Conservation (phyloP, 2,888 invertebrate species). For the Euphydryas editha region DNA sequence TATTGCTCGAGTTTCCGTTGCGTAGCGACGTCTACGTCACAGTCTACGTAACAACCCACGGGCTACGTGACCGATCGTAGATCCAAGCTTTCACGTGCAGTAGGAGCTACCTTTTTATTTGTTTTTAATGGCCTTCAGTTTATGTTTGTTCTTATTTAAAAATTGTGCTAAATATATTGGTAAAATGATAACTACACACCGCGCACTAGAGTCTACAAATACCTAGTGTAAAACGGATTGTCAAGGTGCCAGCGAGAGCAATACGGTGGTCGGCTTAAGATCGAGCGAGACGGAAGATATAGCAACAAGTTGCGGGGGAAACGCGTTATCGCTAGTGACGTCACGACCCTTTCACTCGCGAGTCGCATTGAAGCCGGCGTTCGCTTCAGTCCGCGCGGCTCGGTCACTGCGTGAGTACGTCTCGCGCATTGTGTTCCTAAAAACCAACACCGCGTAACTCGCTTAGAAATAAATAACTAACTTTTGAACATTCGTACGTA, state of each 20-base stretch:
- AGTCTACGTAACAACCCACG: constrained; percentile 7
- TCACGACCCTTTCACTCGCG: constrained; percentile 81
- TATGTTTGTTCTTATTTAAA: constrained; percentile 20
- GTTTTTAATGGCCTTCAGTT: constrained; percentile 18
- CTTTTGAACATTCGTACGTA: constrained; percentile 45
- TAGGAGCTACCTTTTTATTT: constrained; percentile 11
- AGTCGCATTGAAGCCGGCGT: constrained; percentile 57
- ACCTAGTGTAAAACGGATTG: constrained; percentile 46
- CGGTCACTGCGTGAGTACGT: constrained; percentile 78
- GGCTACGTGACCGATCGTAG: constrained; percentile 7
- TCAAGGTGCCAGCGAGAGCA: constrained; percentile 63
- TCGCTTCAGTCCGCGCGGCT: constrained; percentile 78
- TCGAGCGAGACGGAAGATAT: constrained; percentile 60
- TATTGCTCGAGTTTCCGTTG: constrained; percentile 22
- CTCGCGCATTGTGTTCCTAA: constrained; percentile 72
- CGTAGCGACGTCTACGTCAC: constrained; percentile 36
- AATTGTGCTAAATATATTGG: constrained; percentile 18
- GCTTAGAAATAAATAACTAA: constrained; percentile 51
- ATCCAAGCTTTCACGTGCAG: constrained; percentile 19
- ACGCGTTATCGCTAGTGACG: constrained; percentile 83
- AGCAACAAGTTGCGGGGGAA: constrained; percentile 74
- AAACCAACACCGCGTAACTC: constrained; percentile 69
- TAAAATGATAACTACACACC: constrained; percentile 23
- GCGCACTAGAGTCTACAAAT: constrained; percentile 30
- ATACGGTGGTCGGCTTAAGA: constrained; percentile 51